These are phyloP conservation scores for Trigoniulus corallinus DNA, from an alignment of 1,140 invertebrate species.

Conservation along the genomic window DNA sequence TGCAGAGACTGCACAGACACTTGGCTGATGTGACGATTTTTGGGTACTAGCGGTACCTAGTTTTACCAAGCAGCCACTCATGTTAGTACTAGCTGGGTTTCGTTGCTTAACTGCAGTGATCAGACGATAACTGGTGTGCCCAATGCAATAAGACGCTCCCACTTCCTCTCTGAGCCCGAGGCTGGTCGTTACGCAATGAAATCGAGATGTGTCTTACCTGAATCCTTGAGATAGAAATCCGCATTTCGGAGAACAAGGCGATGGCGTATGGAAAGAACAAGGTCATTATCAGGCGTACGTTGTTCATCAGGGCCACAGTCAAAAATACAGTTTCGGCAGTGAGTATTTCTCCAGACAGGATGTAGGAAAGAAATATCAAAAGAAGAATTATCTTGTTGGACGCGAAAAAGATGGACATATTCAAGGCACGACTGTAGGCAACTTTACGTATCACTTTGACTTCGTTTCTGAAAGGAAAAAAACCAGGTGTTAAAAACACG, in stretches of 20 bases:
- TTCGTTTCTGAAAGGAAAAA: constrained; percentile 19
- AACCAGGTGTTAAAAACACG: no score
- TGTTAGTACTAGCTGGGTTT: no score
- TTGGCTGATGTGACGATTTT: no score
- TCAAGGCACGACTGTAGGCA: constrained; percentile 16
- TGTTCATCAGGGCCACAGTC: constrained; percentile 17
- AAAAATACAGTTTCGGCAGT: constrained; percentile 19
- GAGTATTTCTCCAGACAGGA: constrained; percentile 14
- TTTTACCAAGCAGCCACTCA: no score
- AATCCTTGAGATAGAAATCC: constrained; percentile 23
- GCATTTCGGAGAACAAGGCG: constrained; percentile 21
- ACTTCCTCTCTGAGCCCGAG: no score
- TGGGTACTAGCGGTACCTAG: no score
- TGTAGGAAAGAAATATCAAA: constrained; percentile 19
- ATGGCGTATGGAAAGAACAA: constrained; percentile 22
- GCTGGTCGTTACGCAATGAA: background rate
- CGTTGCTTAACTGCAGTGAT: no score
- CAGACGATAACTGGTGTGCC: no score
- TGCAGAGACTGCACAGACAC: no score
- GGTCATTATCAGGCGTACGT: constrained; percentile 16
- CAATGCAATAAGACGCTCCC: no score
- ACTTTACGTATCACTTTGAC: constrained; percentile 13
- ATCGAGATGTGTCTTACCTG: constrained; percentile 22
- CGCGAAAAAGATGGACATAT: constrained; percentile 19
- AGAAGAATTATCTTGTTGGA: constrained; percentile 21